Evolutionary conservation across 2,113 vertebrate genomes (phyloP).

Genomic region (Ciconia maguari): DNA sequence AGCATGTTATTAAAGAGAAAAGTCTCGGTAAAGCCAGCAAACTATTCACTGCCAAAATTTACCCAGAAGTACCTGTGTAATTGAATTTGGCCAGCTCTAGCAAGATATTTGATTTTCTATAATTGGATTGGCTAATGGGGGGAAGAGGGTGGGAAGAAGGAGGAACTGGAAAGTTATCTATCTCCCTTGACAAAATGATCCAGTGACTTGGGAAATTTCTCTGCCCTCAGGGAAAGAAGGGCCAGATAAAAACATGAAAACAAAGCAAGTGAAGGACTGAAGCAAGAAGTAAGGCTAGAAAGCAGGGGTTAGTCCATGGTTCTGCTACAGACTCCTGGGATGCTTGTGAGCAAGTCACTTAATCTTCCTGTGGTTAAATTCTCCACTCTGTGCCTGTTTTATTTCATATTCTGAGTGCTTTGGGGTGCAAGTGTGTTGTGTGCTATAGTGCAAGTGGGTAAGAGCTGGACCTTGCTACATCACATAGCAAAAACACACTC

Average conservation of each 20-base stretch:
- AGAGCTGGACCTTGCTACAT: neutral
- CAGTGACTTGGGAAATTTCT: constrained; percentile 43
- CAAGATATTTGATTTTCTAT: constrained; percentile 71
- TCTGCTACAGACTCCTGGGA: neutral
- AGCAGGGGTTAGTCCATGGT: neutral
- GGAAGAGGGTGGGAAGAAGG: constrained; percentile 33
- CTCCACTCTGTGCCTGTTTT: neutral
- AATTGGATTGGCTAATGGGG: constrained; percentile 69
- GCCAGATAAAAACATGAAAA: constrained; percentile 23
- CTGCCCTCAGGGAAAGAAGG: neutral
- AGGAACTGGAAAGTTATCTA: constrained; percentile 45
- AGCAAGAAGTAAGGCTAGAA: neutral
- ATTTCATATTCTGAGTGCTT: neutral
- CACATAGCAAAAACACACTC: neutral
- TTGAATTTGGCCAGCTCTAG: constrained; percentile 64
- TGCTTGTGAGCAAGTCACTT: neutral
- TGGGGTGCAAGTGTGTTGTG: neutral
- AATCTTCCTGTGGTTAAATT: neutral
- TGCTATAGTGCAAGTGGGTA: neutral
- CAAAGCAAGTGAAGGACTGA: constrained; percentile 28
- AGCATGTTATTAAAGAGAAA: constrained; percentile 57
- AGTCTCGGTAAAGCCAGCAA: constrained; percentile 46
- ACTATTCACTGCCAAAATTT: constrained; percentile 68
- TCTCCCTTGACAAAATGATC: constrained; percentile 59
- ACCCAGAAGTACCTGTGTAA: constrained; percentile 68